phyloP scores from a whole-genome alignment of 1,140 invertebrate species.

The Camponotus floridanus region DNA sequence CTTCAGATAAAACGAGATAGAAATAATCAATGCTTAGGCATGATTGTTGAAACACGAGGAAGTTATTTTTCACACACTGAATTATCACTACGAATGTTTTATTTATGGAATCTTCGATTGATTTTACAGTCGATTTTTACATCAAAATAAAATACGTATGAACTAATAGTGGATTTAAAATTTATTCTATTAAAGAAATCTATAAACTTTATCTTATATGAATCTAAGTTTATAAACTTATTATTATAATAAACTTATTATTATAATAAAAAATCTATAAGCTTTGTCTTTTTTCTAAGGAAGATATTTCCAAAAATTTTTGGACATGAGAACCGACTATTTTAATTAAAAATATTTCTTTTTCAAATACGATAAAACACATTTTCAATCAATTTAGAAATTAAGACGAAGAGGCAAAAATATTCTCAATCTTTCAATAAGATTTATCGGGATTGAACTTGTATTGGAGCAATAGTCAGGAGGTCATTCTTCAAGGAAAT shows the following conservation, averaged over 20 bases:
- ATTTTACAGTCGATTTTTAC: neutral
- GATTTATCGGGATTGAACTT: slow-evolving; percentile 58
- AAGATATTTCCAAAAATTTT: too few species aligned
- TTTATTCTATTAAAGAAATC: neutral
- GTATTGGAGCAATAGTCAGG: neutral
- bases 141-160: neutral
- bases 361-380: neutral
- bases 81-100: neutral
- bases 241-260: too few species aligned
- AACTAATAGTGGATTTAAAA: neutral
- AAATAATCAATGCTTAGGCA: neutral
- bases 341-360: too few species aligned
- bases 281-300: too few species aligned
- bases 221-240: too few species aligned
- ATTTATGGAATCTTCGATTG: neutral
- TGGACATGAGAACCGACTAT: too few species aligned
- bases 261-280: too few species aligned
- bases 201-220: too few species aligned
- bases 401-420: neutral
- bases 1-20: slow-evolving; percentile 30
- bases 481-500: neutral
- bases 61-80: too few species aligned
- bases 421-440: slow-evolving; percentile 23
- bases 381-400: neutral
- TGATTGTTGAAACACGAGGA: neutral